A percentile compares a stretch with the other conserved stretches of the same genome.
Conservation (phyloP, 1,140 invertebrate species). For the Mamestra configurata region DNA sequence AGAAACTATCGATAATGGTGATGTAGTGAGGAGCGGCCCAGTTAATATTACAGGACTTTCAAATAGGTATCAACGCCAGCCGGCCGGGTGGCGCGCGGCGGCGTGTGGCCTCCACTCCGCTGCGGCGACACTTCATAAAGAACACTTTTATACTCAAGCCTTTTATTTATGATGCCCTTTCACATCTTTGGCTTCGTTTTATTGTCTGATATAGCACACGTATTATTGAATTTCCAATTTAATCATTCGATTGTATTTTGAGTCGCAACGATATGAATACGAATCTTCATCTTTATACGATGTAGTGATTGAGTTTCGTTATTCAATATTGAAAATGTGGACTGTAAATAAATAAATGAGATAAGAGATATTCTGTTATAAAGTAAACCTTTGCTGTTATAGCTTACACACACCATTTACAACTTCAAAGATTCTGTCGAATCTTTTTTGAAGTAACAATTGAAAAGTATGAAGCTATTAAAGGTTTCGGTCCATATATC, state of each 20-base stretch:
- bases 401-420: background rate
- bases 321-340: slow-evolving; percentile 8
- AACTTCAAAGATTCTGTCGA: background rate
- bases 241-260: slow-evolving; percentile 45
- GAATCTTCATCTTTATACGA: slow-evolving; percentile 6
- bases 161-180: slow-evolving; percentile 85
- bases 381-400: background rate
- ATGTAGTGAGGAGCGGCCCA: slow-evolving; percentile 60
- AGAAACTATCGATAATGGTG: slow-evolving; percentile 62
- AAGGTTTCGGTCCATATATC: slow-evolving; percentile 33
- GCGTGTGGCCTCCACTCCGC: slow-evolving; percentile 57
- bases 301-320: slow-evolving; percentile 9
- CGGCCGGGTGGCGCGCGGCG: slow-evolving; percentile 65
- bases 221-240: slow-evolving; percentile 64
- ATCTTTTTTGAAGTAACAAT: background rate
- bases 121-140: slow-evolving; percentile 86
- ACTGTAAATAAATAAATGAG: slow-evolving; percentile 18
- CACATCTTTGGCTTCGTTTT: slow-evolving; percentile 80
- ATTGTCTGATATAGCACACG: slow-evolving; percentile 68
- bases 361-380: background rate
- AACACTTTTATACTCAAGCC: slow-evolving; percentile 85
- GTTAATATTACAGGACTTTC: slow-evolving; percentile 83
- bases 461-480: slow-evolving; percentile 19
- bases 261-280: slow-evolving; percentile 21
- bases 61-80: slow-evolving; percentile 82